phyloP scores from a whole-genome alignment of 2,888 invertebrate genomes.

The Dynastes tityus region DNA sequence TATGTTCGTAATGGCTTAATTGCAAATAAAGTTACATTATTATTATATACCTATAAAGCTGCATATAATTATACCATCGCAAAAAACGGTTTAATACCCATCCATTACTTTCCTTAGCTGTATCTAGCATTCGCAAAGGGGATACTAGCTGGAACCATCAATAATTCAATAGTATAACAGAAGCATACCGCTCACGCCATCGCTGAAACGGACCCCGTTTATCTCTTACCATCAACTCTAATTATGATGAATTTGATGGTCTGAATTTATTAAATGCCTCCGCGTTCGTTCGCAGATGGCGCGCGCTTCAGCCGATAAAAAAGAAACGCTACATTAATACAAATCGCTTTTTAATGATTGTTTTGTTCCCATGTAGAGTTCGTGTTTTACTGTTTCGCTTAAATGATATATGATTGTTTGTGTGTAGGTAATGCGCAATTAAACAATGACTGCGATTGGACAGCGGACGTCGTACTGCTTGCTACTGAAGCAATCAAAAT shows the following conservation, averaged over 20 bases:
- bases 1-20: too few relatives aligned
- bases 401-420: slow-evolving; percentile 4
- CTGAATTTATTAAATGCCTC: slow-evolving; percentile 11
- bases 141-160: neutral
- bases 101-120: neutral
- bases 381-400: slow-evolving; percentile 2
- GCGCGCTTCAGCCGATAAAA: slow-evolving; percentile 3
- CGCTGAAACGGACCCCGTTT: slow-evolving; percentile 1
- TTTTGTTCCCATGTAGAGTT: slow-evolving; percentile 15
- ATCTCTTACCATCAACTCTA: slow-evolving; percentile 17
- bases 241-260: slow-evolving; percentile 23
- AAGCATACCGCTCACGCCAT: neutral
- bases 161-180: slow-evolving; percentile 16
- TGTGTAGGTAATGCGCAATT: neutral
- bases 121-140: neutral
- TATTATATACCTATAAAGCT: too few relatives aligned
- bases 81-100: neutral
- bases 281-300: slow-evolving; percentile 1
- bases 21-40: too few relatives aligned
- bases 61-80: too few relatives aligned
- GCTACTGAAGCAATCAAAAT: too few relatives aligned
- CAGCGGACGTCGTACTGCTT: too few relatives aligned
- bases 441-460: neutral
- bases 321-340: slow-evolving; percentile 33
- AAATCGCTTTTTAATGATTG: slow-evolving; percentile 30